A percentile compares a stretch with the other conserved stretches of the same genome.
Conservation (phyloP, 1,140 invertebrate genomes). For the Teleopsis dalmanni region DNA sequence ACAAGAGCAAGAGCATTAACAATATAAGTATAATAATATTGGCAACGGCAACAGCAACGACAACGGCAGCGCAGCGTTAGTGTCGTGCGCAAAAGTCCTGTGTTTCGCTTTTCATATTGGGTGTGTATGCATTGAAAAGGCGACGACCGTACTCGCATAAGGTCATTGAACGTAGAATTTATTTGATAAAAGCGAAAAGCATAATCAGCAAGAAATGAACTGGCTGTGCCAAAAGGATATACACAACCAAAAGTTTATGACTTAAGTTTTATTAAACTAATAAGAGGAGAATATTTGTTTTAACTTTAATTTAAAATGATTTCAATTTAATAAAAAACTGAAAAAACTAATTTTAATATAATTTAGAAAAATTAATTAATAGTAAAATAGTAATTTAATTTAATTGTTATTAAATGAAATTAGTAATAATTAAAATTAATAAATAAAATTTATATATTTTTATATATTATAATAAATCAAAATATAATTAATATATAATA, state of each 20-base stretch:
- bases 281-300: background rate
- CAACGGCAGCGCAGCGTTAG: conserved; percentile 6
- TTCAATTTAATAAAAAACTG: too few relatives aligned
- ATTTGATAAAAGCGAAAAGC: conserved; percentile 44
- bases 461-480: background rate
- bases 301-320: background rate
- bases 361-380: too few relatives aligned
- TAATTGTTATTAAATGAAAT: too few relatives aligned
- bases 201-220: conserved; percentile 2
- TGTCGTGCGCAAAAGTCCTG: conserved; percentile 4
- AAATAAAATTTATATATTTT: background rate
- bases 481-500: background rate
- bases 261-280: background rate
- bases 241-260: background rate
- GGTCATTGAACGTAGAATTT: conserved; percentile 40
- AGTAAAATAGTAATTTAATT: too few relatives aligned
- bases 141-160: conserved; percentile 36
- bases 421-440: too few relatives aligned
- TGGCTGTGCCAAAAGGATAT: background rate
- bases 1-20: conserved; percentile 3
- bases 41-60: background rate
- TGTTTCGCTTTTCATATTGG: conserved; percentile 44
- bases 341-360: too few relatives aligned
- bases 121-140: conserved; percentile 31
- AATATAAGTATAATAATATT: conserved; percentile 2